A percentile compares a stretch with the other conserved stretches of the same genome.
Conservation (phyloP, 1,140 invertebrate genomes). For the Chironomus striatipennis region DNA sequence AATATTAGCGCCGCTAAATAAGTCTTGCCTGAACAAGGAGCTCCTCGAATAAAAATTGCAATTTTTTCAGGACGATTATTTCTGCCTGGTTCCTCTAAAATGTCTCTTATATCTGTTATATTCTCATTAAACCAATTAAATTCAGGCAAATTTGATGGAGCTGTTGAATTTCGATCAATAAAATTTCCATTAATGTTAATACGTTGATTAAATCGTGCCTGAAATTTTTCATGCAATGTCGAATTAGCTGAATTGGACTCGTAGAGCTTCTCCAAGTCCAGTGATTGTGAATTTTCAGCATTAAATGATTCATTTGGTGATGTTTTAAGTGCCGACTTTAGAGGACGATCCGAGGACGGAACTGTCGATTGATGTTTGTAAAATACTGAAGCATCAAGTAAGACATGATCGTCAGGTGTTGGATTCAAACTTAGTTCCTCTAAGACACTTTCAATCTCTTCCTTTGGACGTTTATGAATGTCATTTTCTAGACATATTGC, state of each 20-base stretch:
- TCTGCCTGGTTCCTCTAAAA: neutral
- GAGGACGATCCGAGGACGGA: neutral
- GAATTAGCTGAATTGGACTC: neutral
- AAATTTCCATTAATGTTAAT: neutral
- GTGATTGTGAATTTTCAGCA: neutral
- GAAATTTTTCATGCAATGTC: neutral
- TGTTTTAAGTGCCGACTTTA: neutral
- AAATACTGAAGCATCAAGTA: neutral
- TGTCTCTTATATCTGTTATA: neutral
- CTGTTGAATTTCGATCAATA: neutral
- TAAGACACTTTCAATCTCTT: slow-evolving; percentile 70
- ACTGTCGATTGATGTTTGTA: neutral
- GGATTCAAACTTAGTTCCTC: slow-evolving; percentile 73
- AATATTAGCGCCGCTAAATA: slow-evolving; percentile 74
- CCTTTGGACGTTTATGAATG: slow-evolving; percentile 67
- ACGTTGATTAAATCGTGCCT: neutral
- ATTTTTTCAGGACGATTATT: slow-evolving; percentile 62
- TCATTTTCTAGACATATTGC: slow-evolving; percentile 71
- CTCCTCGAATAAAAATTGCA: slow-evolving; percentile 80
- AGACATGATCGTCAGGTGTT: slow-evolving; percentile 33
- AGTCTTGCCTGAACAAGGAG: slow-evolving; percentile 79
- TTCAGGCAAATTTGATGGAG: neutral
- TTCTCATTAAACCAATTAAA: slow-evolving; percentile 1
- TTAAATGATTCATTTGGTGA: neutral
- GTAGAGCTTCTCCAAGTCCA: neutral